Base-by-base conservation (phyloP, 2,888 invertebrate genomes). In the Scaptodrosophila latifasciaeformis region DNA sequence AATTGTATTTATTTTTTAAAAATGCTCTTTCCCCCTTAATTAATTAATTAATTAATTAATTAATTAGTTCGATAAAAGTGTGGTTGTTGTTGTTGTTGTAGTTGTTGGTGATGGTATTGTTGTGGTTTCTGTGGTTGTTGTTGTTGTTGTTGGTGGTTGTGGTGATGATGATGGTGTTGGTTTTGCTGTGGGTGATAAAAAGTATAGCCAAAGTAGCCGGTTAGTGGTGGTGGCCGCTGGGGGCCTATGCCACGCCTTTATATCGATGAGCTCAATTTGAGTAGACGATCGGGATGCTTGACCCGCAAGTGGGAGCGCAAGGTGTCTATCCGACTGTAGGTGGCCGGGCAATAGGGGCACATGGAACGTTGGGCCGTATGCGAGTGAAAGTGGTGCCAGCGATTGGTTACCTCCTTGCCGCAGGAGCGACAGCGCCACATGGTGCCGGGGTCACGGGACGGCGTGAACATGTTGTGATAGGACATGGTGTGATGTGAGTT, bases 331-430 rank as follows among this genome's bases (percentile, higher is more conserved):
- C 95, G 91, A 88, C 93, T 94, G 89, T 95, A 95, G 60, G 93
- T 93, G 80, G 93, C 93, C 67, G 93, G 92, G 88, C 95, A 95
- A 87, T 93, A 93, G 61, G 93, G 93, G 87, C 95, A 95, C 82
- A 90, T 90, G 70, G 92, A 93, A 78, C 94, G 90, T 87, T 92
- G 92, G 67, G 92, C 90, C 59, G 92, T 92, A 88, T 94, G 94
- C 78, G 92, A 92, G 87, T 94, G 93, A 89, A 90, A 93, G 88
- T 94, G 94, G 87, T 94, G 94, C 94, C 94, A 94, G 87, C 93
- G 90, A 88, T 94, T 94, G 86, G 93, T 92, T 67, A 93, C 93
- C 88, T 93, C 92, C 88, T 94, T 94, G 86, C 92, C 92, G 88
- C 94, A 94, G 30, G 92, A 90, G 84, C 92, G 91, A 88, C 94